Conservation (phyloP, 2,888 invertebrate genomes). For the Hoplodrina blanda region DNA sequence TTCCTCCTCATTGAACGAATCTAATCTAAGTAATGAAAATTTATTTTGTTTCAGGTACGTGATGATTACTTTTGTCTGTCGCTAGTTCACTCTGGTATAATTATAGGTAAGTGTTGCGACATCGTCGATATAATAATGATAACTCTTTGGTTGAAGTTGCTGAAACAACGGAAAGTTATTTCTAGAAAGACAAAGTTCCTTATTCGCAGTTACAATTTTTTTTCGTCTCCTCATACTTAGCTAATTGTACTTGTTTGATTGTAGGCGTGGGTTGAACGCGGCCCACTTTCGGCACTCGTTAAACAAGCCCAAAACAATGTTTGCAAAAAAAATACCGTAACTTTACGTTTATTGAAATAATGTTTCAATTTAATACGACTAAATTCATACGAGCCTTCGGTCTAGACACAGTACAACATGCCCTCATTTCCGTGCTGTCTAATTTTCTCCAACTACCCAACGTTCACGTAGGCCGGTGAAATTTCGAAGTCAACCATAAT, state of each 20-base stretch:
- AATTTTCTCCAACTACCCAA: constrained; percentile 59
- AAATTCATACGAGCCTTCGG: constrained; percentile 18
- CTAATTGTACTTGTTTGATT: constrained; percentile 35
- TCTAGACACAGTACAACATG: constrained; percentile 52
- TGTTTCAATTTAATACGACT: constrained; percentile 44
- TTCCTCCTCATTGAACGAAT: constrained; percentile 8
- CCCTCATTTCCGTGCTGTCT: constrained; percentile 67
- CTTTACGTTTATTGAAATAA: constrained; percentile 32
- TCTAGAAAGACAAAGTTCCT: constrained; percentile 19
- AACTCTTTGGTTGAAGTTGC: not conserved
- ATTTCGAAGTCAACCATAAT: constrained; percentile 76
- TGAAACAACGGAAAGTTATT: constrained; percentile 19
- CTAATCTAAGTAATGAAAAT: constrained; percentile 33
- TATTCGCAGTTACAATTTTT: not conserved
- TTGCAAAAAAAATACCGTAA: constrained; percentile 28
- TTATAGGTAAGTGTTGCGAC: constrained; percentile 8
- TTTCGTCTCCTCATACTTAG: constrained; percentile 10
- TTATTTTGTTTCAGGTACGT: constrained; percentile 70
- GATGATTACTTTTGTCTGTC: constrained; percentile 43
- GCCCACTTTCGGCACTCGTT: constrained; percentile 25
- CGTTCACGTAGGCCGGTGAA: constrained; percentile 62
- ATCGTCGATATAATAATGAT: not conserved
- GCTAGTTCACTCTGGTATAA: not conserved
- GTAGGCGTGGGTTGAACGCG: constrained; percentile 24
- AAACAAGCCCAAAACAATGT: constrained; percentile 28